Evolutionary conservation across 1,140 invertebrate species (phyloP).

Genomic region (Drosophila persimilis): DNA sequence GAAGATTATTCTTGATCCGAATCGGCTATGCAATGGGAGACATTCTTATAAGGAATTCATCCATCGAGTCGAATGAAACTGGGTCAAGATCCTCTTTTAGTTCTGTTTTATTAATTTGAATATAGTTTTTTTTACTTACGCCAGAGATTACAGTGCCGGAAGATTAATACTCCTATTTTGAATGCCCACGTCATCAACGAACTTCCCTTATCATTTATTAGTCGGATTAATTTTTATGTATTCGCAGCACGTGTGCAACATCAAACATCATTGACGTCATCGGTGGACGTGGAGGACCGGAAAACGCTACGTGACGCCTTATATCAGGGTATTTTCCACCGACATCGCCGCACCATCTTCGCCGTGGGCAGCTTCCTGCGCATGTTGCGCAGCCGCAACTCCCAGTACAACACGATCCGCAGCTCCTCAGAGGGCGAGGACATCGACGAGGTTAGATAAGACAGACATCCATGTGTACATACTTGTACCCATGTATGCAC

Average conservation of each 20-base stretch:
- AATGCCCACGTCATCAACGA: too few species aligned
- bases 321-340: slow-evolving; percentile 91
- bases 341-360: slow-evolving; percentile 90
- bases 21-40: too few species aligned
- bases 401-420: slow-evolving; percentile 90
- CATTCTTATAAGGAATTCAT: too few species aligned
- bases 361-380: slow-evolving; percentile 91
- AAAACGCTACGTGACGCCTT: slow-evolving; percentile 87
- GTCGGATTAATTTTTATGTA: slow-evolving; percentile 11
- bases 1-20: too few species aligned
- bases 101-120: slow-evolving; percentile 5
- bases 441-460: slow-evolving; percentile 83
- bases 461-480: slow-evolving; percentile 16
- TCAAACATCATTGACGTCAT: slow-evolving; percentile 82
- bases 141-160: slow-evolving; percentile 10
- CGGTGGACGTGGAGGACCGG: slow-evolving; percentile 82
- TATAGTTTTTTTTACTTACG: slow-evolving; percentile 8
- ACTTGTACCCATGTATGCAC: slow-evolving; percentile 24
- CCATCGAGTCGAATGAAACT: too few species aligned
- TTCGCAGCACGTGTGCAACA: slow-evolving; percentile 77
- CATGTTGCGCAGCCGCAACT: slow-evolving; percentile 91
- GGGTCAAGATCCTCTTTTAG: slow-evolving; percentile 1
- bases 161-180: neutral
- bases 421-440: slow-evolving; percentile 82
- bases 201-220: slow-evolving; percentile 1